These are phyloP conservation scores for Chrysochloris asiatica DNA, from an alignment of 2,113 vertebrate species.

Conservation along the genomic window DNA sequence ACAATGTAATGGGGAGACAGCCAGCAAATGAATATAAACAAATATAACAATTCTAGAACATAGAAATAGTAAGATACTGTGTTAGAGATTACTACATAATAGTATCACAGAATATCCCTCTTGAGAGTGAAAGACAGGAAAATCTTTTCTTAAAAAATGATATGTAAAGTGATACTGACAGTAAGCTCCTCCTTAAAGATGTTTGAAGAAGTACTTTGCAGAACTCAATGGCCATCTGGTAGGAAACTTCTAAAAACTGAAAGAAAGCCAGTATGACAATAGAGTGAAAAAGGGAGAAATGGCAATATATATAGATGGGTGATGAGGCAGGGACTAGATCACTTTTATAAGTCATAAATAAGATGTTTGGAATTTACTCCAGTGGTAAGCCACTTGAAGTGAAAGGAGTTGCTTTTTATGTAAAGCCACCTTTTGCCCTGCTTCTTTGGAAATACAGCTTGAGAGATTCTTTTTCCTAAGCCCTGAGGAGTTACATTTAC, in stretches of 20 bases:
- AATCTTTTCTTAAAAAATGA: slow-evolving; percentile 13
- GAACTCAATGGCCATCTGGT: neutral
- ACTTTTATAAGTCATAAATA: neutral
- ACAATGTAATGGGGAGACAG: neutral
- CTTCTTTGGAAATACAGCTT: neutral
- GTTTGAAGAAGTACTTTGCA: neutral
- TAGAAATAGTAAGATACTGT: too few species aligned
- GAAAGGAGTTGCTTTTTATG: neutral
- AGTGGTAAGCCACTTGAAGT: neutral
- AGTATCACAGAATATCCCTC: too few species aligned
- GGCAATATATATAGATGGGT: neutral
- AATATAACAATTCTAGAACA: neutral
- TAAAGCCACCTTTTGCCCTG: neutral
- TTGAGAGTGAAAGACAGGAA: neutral
- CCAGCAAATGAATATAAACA: neutral
- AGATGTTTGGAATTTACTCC: neutral
- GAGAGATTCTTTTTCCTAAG: too few species aligned
- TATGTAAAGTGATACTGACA: neutral
- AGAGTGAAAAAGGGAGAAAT: neutral
- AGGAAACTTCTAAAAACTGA: neutral
- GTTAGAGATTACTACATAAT: too few species aligned
- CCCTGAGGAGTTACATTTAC: too few species aligned
- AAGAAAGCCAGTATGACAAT: neutral
- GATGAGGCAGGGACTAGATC: neutral
- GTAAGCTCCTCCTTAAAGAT: neutral